Base-by-base conservation (phyloP, 2,888 invertebrate genomes). In the Sepiola atlantica region DNA sequence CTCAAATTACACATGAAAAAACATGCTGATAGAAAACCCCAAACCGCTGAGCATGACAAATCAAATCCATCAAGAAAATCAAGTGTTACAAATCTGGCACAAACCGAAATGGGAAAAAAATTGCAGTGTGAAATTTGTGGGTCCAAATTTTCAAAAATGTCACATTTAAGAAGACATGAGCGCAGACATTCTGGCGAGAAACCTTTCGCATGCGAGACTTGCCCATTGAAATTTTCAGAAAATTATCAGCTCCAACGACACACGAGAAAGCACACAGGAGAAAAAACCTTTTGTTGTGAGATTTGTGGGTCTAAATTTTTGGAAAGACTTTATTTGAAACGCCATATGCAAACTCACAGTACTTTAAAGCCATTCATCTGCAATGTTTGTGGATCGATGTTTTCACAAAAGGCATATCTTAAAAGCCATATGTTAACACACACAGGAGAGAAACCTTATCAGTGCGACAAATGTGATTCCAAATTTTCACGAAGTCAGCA, bases 81-180 rank as follows among this genome's bases (percentile, higher is more conserved):
- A n/a, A n/a, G n/a, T n/a, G n/a, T n/a, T 57, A 57, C 55, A 35
- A 54, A n/a, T 18, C 54, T 18, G 32, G 14, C n/a, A 18, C 28
- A 93, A 24, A 55, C 24, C 16, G 18, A 55, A 14, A 45, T 18
- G 0, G 94, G 94, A 45, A 94, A 94, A 32, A 94, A 94, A 8
- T 94, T 90, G 35, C 28, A 55, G 18, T 95, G 95, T 93, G 93
- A 94, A 57, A 90, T 90, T n/a, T 95, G 95, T n/a, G 93, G 61
- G 28, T 94, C 94, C 24, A 61, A 92, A 14, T 95, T 94, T 35
- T 91, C 94, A 21, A 94, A 94, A 57, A 94, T 54, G 20, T 94
- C 94, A 57, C 94, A 94, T 16, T 93, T 95, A 16, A 94, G 91
- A 14, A 55, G 93, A 16, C 98, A 98, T 12, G 77, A 77, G 77